Evolutionary conservation across 2,888 invertebrate genomes (phyloP), one percentile per base, ranked within the genome.

Genomic region (Drosophila nr. fundita): DNA sequence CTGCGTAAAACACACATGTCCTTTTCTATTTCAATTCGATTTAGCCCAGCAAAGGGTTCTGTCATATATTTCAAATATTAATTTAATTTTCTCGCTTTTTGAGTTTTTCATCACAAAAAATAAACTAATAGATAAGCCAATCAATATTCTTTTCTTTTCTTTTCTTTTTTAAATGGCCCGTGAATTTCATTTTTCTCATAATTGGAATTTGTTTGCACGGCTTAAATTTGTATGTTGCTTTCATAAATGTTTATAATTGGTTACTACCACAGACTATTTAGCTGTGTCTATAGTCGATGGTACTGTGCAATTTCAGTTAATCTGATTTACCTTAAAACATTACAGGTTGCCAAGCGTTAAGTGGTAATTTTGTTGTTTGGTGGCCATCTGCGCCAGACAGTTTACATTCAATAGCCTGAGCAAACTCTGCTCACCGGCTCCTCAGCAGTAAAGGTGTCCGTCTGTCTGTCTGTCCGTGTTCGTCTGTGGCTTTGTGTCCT

Each of bases 371-470:
- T 59, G 80, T 62, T 34, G 80, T 11, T 34, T 10, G 53, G 57
- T 10, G 3, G 32, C 55, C 3, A 21, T 27, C 42, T 49, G 54
- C 45, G 15, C n/a, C n/a, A 38, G 40, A 42, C 53, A 65, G 61
- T 50, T 59, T 48, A 32, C 30, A 38, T 48, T 48, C 27, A 63
- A 69, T 57, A 48, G 67, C 50, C 71, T 63, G 18, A 30, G 49
- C 3, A 36, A 30, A 36, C 53, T 38, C 21, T 59, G 58, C 38
- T 49, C 40, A 52, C 36, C 52, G 54, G 53, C 52, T 42, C 34
- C 48, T 29, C 52, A 49, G 53, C 52, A 75, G 61, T 58, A 55
- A 62, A 74, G 66, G 75, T 69, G 74, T 4, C 54, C 48, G 40
- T 4, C 54, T 52, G 40, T n/a, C 29, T 40, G 38, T 40, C 27